A percentile compares a stretch with the other conserved stretches of the same genome.
phyloP scores from a whole-genome alignment of 2,888 invertebrate genomes.

The Belgica antarctica region DNA sequence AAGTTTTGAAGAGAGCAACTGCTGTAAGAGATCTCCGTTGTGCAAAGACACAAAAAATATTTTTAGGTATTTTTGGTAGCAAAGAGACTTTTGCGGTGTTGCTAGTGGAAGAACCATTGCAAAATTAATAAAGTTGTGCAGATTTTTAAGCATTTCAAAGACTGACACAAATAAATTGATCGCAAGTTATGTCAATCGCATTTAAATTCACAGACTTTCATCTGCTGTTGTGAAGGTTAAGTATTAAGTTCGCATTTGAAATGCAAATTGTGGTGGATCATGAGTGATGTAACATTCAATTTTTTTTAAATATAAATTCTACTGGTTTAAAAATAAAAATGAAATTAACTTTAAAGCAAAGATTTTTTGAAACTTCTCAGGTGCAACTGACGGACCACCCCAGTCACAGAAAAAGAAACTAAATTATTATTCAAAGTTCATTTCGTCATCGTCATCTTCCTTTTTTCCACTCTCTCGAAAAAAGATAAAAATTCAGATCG shows the following conservation, averaged over 20 bases:
- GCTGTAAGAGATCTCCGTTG: background rate
- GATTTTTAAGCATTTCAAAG: too few species aligned
- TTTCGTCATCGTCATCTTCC: conserved; percentile 1
- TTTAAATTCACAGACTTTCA: too few species aligned
- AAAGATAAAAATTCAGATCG: conserved; percentile 11
- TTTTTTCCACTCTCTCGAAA: background rate
- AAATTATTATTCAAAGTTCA: conserved; percentile 11
- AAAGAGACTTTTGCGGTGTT: too few species aligned
- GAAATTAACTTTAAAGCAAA: too few species aligned
- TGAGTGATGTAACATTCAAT: background rate
- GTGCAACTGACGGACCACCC: background rate
- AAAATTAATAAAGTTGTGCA: too few species aligned
- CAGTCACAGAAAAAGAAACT: background rate
- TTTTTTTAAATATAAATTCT: conserved; percentile 1
- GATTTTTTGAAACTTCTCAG: too few species aligned
- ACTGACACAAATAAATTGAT: too few species aligned
- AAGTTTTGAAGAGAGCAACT: background rate
- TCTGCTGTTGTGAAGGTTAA: too few species aligned
- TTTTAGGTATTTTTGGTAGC: too few species aligned
- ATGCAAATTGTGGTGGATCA: background rate
- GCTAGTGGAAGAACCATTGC: too few species aligned
- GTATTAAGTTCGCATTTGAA: too few species aligned
- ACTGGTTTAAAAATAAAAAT: background rate
- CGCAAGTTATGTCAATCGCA: too few species aligned
- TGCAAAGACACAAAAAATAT: background rate